Conservation (phyloP, 2,888 invertebrate species). For the Eupithecia subfuscata region DNA sequence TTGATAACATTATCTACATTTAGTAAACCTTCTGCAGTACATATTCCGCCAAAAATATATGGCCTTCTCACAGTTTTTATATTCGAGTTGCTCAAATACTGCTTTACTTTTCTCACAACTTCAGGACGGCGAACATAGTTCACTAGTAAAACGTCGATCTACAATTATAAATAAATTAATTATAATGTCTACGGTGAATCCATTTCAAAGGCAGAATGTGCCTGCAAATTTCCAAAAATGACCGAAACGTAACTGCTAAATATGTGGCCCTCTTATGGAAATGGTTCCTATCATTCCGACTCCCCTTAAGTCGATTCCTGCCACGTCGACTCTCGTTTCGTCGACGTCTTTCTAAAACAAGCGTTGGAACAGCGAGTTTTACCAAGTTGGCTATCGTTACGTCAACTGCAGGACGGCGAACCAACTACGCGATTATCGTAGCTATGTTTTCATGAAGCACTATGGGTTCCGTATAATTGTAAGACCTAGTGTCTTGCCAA, state of each 20-base stretch:
- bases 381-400: too few relatives aligned
- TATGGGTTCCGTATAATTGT: too few relatives aligned
- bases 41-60: slow-evolving; percentile 53
- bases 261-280: too few relatives aligned
- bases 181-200: not conserved
- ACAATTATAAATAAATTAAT: slow-evolving; percentile 30
- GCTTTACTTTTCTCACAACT: slow-evolving; percentile 50
- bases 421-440: too few relatives aligned
- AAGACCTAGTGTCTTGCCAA: too few relatives aligned
- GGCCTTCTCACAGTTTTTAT: slow-evolving; percentile 50
- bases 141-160: slow-evolving; percentile 60
- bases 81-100: slow-evolving; percentile 48
- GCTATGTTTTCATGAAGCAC: too few relatives aligned
- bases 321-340: too few relatives aligned
- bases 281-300: slow-evolving; percentile 21
- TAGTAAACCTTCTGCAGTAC: slow-evolving; percentile 52
- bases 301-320: too few relatives aligned
- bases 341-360: too few relatives aligned
- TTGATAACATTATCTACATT: slow-evolving; percentile 57
- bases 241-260: not conserved
- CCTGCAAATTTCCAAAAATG: not conserved
- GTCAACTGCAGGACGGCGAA: too few relatives aligned
- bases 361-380: too few relatives aligned
- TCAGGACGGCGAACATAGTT: slow-evolving; percentile 52
- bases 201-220: not conserved